These are phyloP conservation scores for Penaeus japonicus DNA, from an alignment of 1,140 invertebrate genomes.

Conservation along the genomic window DNA sequence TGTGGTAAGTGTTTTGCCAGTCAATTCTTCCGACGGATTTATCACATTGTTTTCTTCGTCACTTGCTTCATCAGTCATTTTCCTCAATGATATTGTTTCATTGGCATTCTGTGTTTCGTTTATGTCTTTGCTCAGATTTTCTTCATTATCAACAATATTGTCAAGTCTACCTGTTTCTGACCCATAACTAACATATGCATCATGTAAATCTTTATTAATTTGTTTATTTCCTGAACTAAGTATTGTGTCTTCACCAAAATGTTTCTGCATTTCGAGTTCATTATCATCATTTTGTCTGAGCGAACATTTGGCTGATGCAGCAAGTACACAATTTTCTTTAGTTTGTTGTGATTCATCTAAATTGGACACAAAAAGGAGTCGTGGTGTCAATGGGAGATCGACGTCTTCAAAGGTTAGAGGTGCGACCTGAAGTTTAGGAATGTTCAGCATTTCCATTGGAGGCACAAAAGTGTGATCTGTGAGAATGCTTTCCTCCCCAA, in stretches of 20 bases:
- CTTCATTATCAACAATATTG: background rate
- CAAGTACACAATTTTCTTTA: no score
- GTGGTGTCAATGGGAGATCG: no score
- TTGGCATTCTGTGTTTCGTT: background rate
- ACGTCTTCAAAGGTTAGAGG: background rate
- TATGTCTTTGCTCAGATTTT: background rate
- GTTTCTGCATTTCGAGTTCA: no score
- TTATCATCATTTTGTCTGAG: no score
- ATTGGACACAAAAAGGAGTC: no score
- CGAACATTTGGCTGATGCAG: no score
- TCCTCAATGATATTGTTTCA: background rate
- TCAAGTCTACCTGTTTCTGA: background rate
- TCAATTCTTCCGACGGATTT: background rate
- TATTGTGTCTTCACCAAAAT: no score
- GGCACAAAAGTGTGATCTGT: slow-evolving; percentile 32
- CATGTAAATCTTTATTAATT: no score
- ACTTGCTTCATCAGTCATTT: background rate
- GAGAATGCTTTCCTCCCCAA: slow-evolving; percentile 33
- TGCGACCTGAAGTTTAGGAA: background rate
- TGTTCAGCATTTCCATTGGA: slow-evolving; percentile 37
- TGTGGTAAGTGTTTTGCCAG: background rate
- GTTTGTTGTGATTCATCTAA: no score
- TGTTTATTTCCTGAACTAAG: no score
- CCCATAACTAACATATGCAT: background rate
- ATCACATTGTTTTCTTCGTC: slow-evolving; percentile 3